Evolutionary conservation across 2,113 vertebrate genomes (phyloP).

Genomic region (Crypturellus undulatus): DNA sequence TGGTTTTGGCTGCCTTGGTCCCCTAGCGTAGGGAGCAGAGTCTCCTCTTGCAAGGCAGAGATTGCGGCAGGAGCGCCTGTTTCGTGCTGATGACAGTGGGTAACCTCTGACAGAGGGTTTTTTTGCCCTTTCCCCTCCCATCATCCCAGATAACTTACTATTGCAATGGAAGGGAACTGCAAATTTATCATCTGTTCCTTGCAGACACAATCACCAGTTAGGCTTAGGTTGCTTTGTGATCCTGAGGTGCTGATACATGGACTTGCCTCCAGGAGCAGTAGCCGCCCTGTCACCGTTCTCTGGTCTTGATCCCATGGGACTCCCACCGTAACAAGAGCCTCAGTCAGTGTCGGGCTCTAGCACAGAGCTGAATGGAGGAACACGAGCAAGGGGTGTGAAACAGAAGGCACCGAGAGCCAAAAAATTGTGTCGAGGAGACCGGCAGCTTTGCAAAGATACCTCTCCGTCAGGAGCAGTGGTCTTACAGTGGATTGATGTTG

Average conservation of each 20-base stretch:
- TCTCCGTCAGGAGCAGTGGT: not conserved
- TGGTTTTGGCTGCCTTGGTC: not conserved
- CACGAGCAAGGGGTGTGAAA: not conserved
- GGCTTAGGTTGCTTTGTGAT: not conserved
- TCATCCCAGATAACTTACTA: not conserved
- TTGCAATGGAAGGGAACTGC: not conserved
- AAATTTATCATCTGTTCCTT: not conserved
- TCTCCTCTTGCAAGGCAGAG: not conserved
- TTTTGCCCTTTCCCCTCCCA: not conserved
- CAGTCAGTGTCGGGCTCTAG: not conserved
- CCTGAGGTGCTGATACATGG: not conserved
- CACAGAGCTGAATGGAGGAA: not conserved
- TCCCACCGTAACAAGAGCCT: not conserved
- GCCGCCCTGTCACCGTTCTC: not conserved
- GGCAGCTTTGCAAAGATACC: not conserved
- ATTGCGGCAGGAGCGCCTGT: not conserved
- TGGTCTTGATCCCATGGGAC: not conserved
- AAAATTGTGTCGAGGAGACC: not conserved
- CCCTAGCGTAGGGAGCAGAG: not conserved
- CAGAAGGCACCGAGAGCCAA: not conserved
- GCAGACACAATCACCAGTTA: not conserved
- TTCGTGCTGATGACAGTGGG: not conserved
- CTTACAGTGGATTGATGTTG: not conserved
- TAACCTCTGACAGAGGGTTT: too few species aligned
- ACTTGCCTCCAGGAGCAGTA: not conserved